These are phyloP conservation scores for Tribolium freemani DNA, from an alignment of 2,888 invertebrate genomes.

Conservation along the genomic window DNA sequence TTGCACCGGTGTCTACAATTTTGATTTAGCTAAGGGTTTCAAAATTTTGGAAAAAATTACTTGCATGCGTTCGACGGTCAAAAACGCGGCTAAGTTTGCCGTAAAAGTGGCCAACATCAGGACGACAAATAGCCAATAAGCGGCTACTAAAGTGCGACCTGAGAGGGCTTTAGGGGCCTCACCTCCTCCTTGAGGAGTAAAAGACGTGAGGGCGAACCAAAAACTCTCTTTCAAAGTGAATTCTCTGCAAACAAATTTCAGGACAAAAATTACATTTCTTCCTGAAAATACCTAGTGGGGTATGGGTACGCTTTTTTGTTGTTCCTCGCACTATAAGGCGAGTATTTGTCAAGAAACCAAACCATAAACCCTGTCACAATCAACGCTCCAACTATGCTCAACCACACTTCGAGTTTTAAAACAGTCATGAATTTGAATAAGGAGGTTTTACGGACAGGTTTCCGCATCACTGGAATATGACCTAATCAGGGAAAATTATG, in stretches of 20 bases:
- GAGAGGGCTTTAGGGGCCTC: conserved; percentile 91
- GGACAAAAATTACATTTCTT: background rate
- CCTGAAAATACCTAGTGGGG: conserved; percentile 80
- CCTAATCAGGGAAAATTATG: background rate
- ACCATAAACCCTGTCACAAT: conserved; percentile 88
- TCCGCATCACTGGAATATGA: conserved; percentile 81
- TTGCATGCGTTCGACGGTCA: conserved; percentile 93
- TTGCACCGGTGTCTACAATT: conserved; percentile 82
- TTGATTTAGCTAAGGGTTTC: background rate
- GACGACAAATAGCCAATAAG: conserved; percentile 94
- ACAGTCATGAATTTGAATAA: conserved; percentile 96
- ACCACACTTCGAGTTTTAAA: conserved; percentile 88
- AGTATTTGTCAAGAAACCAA: conserved; percentile 90
- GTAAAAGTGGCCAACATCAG: conserved; percentile 94
- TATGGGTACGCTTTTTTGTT: conserved; percentile 85
- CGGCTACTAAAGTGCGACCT: conserved; percentile 87
- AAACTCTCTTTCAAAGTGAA: conserved; percentile 93
- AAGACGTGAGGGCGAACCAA: conserved; percentile 94
- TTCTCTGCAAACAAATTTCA: conserved; percentile 71
- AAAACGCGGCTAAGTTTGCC: conserved; percentile 88
- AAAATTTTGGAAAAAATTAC: conserved; percentile 64
- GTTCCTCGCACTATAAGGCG: conserved; percentile 89
- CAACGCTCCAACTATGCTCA: conserved; percentile 87
- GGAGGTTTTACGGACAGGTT: conserved; percentile 84
- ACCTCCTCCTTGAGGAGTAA: conserved; percentile 93